These are phyloP conservation scores for Lycocorax pyrrhopterus DNA, from an alignment of 2,113 vertebrate species.

Conservation along the genomic window DNA sequence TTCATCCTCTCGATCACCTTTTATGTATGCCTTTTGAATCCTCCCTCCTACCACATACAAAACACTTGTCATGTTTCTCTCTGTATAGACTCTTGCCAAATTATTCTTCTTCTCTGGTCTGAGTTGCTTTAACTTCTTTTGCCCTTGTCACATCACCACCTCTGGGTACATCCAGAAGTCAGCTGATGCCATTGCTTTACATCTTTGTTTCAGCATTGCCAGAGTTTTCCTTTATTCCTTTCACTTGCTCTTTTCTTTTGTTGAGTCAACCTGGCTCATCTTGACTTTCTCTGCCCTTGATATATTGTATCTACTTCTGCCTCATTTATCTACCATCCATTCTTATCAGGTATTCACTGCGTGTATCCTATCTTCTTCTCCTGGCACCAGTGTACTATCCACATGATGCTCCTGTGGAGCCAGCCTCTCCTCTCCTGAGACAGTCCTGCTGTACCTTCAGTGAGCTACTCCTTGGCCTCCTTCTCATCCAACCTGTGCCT, in stretches of 20 bases:
- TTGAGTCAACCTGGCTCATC: not conserved
- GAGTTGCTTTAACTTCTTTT: not conserved
- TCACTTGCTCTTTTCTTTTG: not conserved
- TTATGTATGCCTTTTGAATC: slow-evolving; percentile 3
- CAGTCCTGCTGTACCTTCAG: not conserved
- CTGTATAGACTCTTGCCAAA: not conserved
- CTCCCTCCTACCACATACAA: not conserved
- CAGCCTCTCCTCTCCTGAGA: not conserved
- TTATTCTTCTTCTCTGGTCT: not conserved
- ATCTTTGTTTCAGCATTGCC: not conserved
- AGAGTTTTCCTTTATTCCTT: not conserved
- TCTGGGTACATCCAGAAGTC: not conserved
- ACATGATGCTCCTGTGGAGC: not conserved
- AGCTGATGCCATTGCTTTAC: not conserved
- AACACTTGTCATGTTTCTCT: not conserved
- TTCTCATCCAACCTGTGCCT: not conserved
- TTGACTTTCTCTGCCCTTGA: not conserved
- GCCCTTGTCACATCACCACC: not conserved
- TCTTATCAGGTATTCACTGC: not conserved
- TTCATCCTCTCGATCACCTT: not conserved
- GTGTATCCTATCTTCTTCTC: not conserved
- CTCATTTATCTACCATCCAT: not conserved
- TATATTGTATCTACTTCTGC: not conserved
- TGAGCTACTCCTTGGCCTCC: not conserved
- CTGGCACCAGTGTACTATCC: not conserved